Conservation (phyloP, 2,797 vertebrate species). For the Lepus oiostolus region DNA sequence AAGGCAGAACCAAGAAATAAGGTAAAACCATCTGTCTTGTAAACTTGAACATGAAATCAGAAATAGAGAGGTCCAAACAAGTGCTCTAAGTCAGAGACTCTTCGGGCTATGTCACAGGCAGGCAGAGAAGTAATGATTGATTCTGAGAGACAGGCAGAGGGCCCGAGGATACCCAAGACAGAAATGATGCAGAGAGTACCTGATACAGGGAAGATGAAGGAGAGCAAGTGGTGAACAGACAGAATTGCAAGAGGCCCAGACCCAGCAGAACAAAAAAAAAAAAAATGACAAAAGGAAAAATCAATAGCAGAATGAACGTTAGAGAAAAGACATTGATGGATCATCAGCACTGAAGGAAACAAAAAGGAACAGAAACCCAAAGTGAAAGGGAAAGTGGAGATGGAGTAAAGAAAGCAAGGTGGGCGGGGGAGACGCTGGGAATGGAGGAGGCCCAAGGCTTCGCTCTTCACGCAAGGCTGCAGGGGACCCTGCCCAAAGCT, state of each 20-base stretch:
- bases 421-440: neutral
- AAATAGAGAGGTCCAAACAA: neutral
- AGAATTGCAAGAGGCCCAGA: neutral
- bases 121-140: neutral
- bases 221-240: neutral
- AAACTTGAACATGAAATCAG: neutral
- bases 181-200: neutral
- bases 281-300: neutral
- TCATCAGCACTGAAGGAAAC: neutral
- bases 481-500: neutral
- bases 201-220: neutral
- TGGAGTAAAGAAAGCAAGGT: neutral
- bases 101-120: neutral
- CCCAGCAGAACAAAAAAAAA: neutral
- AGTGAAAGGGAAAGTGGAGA: neutral
- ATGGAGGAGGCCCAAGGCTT: neutral
- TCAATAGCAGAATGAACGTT: neutral
- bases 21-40: neutral
- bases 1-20: neutral
- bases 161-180: neutral
- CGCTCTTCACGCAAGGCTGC: neutral
- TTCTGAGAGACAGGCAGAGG: neutral
- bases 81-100: neutral
- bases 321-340: conserved; percentile 16
- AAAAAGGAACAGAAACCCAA: neutral